phyloP scores from a whole-genome alignment of 2,113 vertebrate species.

The Atrichornis clamosus region DNA sequence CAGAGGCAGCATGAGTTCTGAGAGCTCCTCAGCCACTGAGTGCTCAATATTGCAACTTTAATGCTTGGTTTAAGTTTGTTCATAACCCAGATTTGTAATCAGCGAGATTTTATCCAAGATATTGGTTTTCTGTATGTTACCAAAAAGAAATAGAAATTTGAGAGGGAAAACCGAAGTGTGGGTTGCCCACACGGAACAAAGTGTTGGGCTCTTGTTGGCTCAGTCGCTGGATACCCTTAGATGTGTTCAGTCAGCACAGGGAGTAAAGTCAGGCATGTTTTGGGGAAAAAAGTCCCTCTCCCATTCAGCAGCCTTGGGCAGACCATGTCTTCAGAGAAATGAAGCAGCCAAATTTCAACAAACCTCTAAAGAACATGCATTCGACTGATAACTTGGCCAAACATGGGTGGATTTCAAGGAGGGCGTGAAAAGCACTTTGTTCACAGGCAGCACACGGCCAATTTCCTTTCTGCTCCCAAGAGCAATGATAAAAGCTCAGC shows the following conservation, averaged over 20 bases:
- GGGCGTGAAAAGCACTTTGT: conserved; percentile 23
- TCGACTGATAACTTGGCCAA: conserved; percentile 39
- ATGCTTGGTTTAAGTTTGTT: background rate
- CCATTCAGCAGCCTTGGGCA: background rate
- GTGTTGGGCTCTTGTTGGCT: background rate
- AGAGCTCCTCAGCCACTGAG: background rate
- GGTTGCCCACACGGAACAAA: background rate
- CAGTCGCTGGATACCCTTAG: background rate
- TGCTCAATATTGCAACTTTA: background rate
- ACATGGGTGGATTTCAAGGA: conserved; percentile 56
- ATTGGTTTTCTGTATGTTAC: background rate
- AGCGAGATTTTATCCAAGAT: background rate
- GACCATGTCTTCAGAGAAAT: background rate
- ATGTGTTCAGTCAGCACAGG: background rate
- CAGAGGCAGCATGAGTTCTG: background rate
- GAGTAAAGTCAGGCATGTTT: background rate
- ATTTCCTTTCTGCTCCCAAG: conserved; percentile 47
- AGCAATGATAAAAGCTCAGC: conserved; percentile 35
- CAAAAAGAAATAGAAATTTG: background rate
- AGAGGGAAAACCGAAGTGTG: background rate
- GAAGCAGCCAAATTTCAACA: conserved; percentile 28
- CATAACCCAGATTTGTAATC: background rate
- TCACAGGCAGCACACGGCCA: background rate
- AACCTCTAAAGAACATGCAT: conserved; percentile 26
- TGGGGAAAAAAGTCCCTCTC: background rate